These are phyloP conservation scores for Beris morrisii DNA, from an alignment of 2,888 invertebrate genomes.

Conservation along the genomic window DNA sequence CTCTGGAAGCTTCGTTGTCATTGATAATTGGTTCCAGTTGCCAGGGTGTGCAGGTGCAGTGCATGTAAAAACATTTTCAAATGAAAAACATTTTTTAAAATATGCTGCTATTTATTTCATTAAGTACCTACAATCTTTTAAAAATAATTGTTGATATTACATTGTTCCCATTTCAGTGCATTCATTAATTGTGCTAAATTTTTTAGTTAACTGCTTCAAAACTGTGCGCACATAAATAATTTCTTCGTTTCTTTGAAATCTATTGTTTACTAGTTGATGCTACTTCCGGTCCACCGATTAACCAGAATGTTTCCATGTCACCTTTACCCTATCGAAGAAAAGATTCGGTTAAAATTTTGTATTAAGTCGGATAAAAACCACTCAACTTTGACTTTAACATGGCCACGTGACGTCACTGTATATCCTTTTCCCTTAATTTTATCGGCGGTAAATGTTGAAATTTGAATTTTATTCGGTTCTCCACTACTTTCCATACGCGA, in stretches of 20 bases:
- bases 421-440: conserved; percentile 69
- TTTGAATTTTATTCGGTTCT: conserved; percentile 72
- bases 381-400: conserved; percentile 74
- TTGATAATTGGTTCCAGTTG: no score
- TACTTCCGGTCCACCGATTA: conserved; percentile 63
- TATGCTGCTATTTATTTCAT: no score
- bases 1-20: no score
- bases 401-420: conserved; percentile 69
- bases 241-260: not conserved
- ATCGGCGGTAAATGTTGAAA: conserved; percentile 71
- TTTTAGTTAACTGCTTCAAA: conserved; percentile 14
- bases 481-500: conserved; percentile 80
- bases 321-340: conserved; percentile 73
- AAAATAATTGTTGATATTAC: not conserved
- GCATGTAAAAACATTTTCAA: no score
- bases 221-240: conserved; percentile 3
- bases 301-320: conserved; percentile 83
- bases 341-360: conserved; percentile 29
- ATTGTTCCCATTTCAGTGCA: conserved; percentile 24
- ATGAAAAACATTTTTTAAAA: no score
- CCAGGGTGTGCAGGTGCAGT: no score
- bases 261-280: conserved; percentile 4
- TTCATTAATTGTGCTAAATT: not conserved
- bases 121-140: no score
- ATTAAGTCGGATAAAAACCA: not conserved